These are phyloP conservation scores for Congeria kusceri DNA, from an alignment of 2,888 invertebrate genomes.

Conservation along the genomic window DNA sequence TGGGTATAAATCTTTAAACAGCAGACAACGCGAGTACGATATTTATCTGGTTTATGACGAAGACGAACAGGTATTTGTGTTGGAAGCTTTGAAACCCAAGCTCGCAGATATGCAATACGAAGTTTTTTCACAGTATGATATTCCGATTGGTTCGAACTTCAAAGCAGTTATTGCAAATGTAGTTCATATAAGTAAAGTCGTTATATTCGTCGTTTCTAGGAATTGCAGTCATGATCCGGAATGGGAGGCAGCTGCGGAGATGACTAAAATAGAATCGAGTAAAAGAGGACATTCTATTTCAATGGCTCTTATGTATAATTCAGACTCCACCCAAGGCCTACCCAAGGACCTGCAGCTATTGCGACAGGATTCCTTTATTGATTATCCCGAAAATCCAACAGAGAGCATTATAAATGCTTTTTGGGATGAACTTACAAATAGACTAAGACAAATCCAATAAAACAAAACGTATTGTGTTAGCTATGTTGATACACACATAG, in stretches of 20 bases:
- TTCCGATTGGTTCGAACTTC: background rate
- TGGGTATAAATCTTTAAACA: no score
- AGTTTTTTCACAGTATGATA: background rate
- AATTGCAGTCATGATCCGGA: background rate
- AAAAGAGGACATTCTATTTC: background rate
- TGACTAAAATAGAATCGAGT: background rate
- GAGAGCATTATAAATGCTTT: no score
- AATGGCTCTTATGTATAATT: background rate
- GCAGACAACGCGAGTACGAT: background rate
- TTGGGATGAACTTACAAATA: no score
- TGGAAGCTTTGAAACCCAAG: background rate
- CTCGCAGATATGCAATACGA: background rate
- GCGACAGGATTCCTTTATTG: background rate
- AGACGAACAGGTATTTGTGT: background rate
- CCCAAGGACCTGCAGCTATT: background rate
- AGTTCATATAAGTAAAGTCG: background rate
- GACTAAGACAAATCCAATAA: no score
- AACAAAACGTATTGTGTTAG: no score
- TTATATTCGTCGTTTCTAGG: background rate
- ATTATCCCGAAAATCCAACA: background rate
- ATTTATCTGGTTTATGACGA: conserved; percentile 7
- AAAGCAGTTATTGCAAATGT: background rate
- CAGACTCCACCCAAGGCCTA: background rate
- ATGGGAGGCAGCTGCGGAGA: background rate
- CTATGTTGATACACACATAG: no score